A percentile compares a stretch with the other conserved stretches of the same genome.
Conservation (phyloP, 1,140 invertebrate genomes). For the Tetranychus cinnabarinus region DNA sequence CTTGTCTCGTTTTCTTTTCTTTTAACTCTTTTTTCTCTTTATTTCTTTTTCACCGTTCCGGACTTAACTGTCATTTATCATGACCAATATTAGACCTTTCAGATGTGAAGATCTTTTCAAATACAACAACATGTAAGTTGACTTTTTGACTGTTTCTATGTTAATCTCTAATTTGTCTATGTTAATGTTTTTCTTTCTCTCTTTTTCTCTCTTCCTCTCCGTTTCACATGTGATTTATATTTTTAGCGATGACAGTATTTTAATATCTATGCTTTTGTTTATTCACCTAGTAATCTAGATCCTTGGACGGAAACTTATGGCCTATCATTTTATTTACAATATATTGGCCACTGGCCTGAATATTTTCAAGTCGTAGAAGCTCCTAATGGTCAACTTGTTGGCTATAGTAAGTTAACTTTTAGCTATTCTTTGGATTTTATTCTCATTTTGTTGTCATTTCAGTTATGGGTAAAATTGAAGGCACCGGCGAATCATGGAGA, state of each 20-base stretch:
- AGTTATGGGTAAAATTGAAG: conserved; percentile 95
- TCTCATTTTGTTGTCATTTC: conserved; percentile 28
- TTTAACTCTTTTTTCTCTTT: background rate
- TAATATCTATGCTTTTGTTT: conserved; percentile 28
- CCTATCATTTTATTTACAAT: conserved; percentile 88
- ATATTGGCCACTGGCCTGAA: conserved; percentile 95
- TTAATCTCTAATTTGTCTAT: too few species aligned
- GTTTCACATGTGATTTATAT: conserved; percentile 1
- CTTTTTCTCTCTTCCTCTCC: background rate
- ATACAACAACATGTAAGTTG: conserved; percentile 80
- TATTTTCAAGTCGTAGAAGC: conserved; percentile 92
- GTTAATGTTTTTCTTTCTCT: conserved; percentile 3
- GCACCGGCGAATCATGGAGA: conserved; percentile 83
- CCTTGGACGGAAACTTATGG: conserved; percentile 93
- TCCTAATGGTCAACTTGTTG: conserved; percentile 84
- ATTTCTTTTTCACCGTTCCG: background rate
- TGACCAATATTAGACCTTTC: conserved; percentile 81
- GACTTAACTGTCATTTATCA: conserved; percentile 20
- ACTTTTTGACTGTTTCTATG: too few species aligned
- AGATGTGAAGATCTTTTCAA: conserved; percentile 80
- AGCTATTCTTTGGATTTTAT: conserved; percentile 1
- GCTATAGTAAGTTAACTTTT: conserved; percentile 36
- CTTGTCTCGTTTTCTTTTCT: background rate
- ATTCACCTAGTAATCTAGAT: conserved; percentile 45
- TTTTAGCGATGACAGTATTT: conserved; percentile 2